These are phyloP conservation scores for Nycteola revayana DNA, from an alignment of 2,888 invertebrate genomes.

Conservation along the genomic window DNA sequence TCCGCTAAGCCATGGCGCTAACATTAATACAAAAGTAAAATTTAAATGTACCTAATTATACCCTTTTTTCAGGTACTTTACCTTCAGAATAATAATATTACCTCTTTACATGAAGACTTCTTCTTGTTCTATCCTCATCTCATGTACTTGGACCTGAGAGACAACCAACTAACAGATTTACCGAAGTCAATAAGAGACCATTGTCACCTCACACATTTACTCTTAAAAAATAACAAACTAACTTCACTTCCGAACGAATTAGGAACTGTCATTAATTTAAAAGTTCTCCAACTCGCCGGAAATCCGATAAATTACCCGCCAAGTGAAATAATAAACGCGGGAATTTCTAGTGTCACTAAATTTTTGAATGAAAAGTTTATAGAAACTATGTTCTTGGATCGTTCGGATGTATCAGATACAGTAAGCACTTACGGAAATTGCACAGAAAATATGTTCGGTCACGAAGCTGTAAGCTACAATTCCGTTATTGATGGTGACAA, in stretches of 20 bases:
- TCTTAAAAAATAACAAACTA: conserved; percentile 84
- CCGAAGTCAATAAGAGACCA: conserved; percentile 83
- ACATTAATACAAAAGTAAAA: too few species aligned
- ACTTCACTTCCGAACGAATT: conserved; percentile 83
- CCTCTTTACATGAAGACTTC: conserved; percentile 78
- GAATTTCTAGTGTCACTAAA: conserved; percentile 58
- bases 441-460: conserved; percentile 34
- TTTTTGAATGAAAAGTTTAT: conserved; percentile 61
- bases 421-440: conserved; percentile 32
- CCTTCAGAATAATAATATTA: conserved; percentile 79
- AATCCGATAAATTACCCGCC: conserved; percentile 84
- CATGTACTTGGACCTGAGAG: conserved; percentile 85
- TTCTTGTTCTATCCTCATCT: conserved; percentile 80
- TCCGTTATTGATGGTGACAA: conserved; percentile 57
- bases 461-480: conserved; percentile 56
- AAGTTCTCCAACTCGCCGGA: conserved; percentile 82
- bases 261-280: conserved; percentile 82
- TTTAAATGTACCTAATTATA: too few species aligned
- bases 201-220: conserved; percentile 80
- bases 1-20: too few species aligned
- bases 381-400: conserved; percentile 47
- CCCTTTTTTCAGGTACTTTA: conserved; percentile 60
- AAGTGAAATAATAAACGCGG: conserved; percentile 73
- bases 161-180: conserved; percentile 80
- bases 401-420: conserved; percentile 46